Evolutionary conservation across 2,888 invertebrate genomes (phyloP).

Genomic region (Philereme vetulata): DNA sequence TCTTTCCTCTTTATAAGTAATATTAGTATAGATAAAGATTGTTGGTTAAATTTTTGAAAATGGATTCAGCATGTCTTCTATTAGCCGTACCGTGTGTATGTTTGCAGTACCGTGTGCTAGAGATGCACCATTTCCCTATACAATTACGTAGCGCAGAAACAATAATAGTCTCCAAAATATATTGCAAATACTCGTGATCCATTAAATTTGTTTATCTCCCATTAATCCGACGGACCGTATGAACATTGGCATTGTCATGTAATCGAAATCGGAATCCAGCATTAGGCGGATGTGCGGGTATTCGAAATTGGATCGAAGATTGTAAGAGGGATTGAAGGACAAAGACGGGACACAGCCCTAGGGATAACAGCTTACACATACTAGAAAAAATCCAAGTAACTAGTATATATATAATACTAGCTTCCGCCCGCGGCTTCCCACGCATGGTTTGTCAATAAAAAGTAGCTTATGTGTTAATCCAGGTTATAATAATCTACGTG

Average conservation of each 20-base stretch:
- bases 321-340: conserved; percentile 80
- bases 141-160: conserved; percentile 18
- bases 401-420: too few species aligned
- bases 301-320: conserved; percentile 81
- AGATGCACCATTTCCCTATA: conserved; percentile 2
- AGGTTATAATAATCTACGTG: too few species aligned
- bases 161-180: conserved; percentile 21
- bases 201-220: conserved; percentile 28
- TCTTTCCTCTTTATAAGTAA: too few species aligned
- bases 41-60: too few species aligned
- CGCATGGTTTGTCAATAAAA: too few species aligned
- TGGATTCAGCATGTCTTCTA: too few species aligned
- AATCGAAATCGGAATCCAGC: conserved; percentile 70
- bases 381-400: neutral
- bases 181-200: conserved; percentile 24
- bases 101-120: too few species aligned
- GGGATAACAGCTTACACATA: conserved; percentile 7
- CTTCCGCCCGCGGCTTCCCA: too few species aligned
- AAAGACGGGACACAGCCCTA: conserved; percentile 56
- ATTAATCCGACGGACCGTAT: conserved; percentile 34
- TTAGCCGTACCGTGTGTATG: too few species aligned
- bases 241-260: conserved; percentile 51
- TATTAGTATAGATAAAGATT: too few species aligned
- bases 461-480: too few species aligned
- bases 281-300: conserved; percentile 74